A percentile compares a stretch with the other conserved stretches of the same genome.
phyloP scores from a whole-genome alignment of 2,797 vertebrate species.

The Diplodus puntazzo region DNA sequence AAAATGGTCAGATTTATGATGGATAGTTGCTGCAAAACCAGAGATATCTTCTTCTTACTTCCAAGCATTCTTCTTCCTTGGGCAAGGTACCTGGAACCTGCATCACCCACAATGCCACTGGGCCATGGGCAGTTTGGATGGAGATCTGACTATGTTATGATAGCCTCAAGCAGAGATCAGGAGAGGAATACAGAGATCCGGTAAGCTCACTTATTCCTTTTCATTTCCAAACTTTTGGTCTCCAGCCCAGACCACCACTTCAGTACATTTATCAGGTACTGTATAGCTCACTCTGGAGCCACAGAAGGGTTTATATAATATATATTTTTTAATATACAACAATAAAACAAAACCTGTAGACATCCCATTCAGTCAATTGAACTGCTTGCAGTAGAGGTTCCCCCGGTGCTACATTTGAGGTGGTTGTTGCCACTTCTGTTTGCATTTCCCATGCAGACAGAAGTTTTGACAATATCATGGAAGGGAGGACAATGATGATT shows the following conservation, averaged over 20 bases:
- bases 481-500: too few species aligned
- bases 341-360: not conserved
- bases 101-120: not conserved
- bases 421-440: too few species aligned
- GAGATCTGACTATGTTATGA: not conserved
- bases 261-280: not conserved
- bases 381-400: too few species aligned
- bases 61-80: not conserved
- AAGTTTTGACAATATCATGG: too few species aligned
- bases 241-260: not conserved
- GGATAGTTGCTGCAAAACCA: too few species aligned
- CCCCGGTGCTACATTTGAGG: too few species aligned
- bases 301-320: not conserved
- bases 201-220: not conserved
- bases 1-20: not conserved
- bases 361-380: not conserved
- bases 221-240: not conserved
- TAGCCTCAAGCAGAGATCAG: not conserved
- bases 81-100: not conserved
- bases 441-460: too few species aligned
- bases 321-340: not conserved
- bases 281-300: not conserved
- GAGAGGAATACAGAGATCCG: not conserved
- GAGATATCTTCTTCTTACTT: not conserved
- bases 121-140: too few species aligned